Evolutionary conservation across 2,888 invertebrate species (phyloP).

Genomic region (Tethea ocularis): DNA sequence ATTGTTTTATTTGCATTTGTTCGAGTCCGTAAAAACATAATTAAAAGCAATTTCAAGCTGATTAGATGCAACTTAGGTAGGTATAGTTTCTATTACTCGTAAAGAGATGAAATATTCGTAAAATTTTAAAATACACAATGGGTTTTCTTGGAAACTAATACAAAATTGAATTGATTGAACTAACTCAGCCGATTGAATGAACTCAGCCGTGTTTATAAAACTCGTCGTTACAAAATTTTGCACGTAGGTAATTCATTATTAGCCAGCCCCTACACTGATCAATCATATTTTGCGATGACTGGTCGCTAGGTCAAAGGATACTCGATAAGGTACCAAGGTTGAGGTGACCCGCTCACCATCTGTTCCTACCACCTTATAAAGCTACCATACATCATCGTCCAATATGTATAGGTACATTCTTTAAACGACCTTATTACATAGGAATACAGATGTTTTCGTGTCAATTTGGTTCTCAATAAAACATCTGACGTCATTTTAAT

Average conservation of each 20-base stretch:
- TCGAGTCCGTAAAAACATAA: neutral
- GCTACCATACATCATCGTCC: constrained; percentile 31
- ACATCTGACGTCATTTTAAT: constrained; percentile 21
- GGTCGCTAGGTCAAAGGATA: constrained; percentile 14
- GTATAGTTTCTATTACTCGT: neutral
- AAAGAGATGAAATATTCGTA: neutral
- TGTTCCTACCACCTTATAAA: constrained; percentile 51
- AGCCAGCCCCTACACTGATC: neutral
- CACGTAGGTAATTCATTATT: too few species aligned
- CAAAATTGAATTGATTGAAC: too few species aligned
- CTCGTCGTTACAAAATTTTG: too few species aligned
- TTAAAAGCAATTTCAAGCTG: neutral
- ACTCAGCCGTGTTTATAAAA: too few species aligned
- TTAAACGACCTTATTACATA: constrained; percentile 27
- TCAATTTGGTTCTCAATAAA: constrained; percentile 13
- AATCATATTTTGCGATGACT: constrained; percentile 3
- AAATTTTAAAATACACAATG: too few species aligned
- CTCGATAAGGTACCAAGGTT: constrained; percentile 48
- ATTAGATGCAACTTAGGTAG: neutral
- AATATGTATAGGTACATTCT: constrained; percentile 23
- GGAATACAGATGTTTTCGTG: constrained; percentile 12
- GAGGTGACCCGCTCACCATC: constrained; percentile 64
- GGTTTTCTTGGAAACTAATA: too few species aligned
- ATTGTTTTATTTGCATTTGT: constrained; percentile 3
- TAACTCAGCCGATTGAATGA: too few species aligned